phyloP scores from a whole-genome alignment of 1,140 invertebrate genomes.

The Batillaria attramentaria region DNA sequence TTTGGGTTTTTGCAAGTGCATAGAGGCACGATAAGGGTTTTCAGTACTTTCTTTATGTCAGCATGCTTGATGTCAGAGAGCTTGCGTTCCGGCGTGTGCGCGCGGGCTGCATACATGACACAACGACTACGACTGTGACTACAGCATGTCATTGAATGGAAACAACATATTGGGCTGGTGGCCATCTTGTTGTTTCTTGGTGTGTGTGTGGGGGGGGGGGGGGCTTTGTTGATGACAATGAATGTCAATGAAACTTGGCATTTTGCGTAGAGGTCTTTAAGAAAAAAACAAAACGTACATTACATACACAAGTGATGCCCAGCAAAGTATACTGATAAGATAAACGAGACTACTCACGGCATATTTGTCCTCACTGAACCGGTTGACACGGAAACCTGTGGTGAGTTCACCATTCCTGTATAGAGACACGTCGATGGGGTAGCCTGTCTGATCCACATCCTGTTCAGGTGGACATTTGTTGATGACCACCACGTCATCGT shows the following conservation, averaged over 20 bases:
- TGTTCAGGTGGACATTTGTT: slow-evolving; percentile 48
- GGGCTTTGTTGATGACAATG: background rate
- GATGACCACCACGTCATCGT: slow-evolving; percentile 61
- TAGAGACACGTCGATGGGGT: slow-evolving; percentile 43
- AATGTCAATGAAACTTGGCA: background rate
- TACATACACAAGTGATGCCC: background rate
- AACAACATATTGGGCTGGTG: too few relatives aligned
- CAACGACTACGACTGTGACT: too few relatives aligned
- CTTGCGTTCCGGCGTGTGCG: too few relatives aligned
- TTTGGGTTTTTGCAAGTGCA: too few relatives aligned
- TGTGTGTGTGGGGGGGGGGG: too few relatives aligned
- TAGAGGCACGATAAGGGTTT: too few relatives aligned
- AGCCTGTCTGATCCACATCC: slow-evolving; percentile 15
- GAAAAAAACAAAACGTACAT: background rate
- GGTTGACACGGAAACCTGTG: slow-evolving; percentile 46
- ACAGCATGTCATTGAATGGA: too few relatives aligned
- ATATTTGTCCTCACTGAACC: slow-evolving; percentile 42
- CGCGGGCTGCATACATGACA: too few relatives aligned
- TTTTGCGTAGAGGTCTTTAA: background rate
- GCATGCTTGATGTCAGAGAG: too few relatives aligned
- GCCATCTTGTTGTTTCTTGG: too few relatives aligned
- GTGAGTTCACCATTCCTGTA: slow-evolving; percentile 53
- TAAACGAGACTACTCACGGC: slow-evolving; percentile 35
- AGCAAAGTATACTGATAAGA: background rate
- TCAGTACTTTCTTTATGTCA: too few relatives aligned